A percentile compares a stretch with the other conserved stretches of the same genome.
Evolutionary conservation across 2,797 vertebrate genomes (phyloP).

Genomic region (Lacerta viridis): DNA sequence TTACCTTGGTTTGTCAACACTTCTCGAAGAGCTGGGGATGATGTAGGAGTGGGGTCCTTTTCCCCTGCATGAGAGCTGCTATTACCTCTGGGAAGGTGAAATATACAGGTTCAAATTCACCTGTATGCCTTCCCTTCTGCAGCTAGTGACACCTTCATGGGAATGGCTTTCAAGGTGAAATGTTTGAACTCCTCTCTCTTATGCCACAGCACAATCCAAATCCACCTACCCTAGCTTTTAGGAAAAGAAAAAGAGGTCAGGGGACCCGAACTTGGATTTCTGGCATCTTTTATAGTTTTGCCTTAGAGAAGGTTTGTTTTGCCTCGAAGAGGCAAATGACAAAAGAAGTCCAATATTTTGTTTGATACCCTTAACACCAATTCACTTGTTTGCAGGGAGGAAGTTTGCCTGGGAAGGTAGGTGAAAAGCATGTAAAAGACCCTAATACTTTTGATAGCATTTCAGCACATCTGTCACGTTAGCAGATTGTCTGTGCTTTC

Average conservation of each 20-base stretch:
- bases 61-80: too few species aligned
- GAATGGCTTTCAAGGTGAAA: background rate
- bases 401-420: conserved; percentile 9
- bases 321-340: background rate
- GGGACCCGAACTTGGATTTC: background rate
- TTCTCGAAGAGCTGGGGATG: too few species aligned
- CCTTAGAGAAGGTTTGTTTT: background rate
- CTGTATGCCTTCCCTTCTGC: too few species aligned
- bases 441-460: background rate
- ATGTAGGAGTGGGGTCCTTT: too few species aligned
- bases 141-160: background rate
- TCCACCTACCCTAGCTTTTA: background rate
- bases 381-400: conserved; percentile 10
- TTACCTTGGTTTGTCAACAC: too few species aligned
- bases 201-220: background rate
- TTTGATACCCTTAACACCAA: background rate
- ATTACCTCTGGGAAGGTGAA: too few species aligned
- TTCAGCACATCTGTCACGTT: background rate
- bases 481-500: background rate
- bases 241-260: background rate
- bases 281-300: background rate
- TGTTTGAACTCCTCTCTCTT: background rate
- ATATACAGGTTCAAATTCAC: too few species aligned
- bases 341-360: background rate
- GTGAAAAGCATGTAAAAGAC: conserved; percentile 23